Base-by-base conservation (phyloP, 2,113 vertebrate species). In the Picathartes gymnocephalus region DNA sequence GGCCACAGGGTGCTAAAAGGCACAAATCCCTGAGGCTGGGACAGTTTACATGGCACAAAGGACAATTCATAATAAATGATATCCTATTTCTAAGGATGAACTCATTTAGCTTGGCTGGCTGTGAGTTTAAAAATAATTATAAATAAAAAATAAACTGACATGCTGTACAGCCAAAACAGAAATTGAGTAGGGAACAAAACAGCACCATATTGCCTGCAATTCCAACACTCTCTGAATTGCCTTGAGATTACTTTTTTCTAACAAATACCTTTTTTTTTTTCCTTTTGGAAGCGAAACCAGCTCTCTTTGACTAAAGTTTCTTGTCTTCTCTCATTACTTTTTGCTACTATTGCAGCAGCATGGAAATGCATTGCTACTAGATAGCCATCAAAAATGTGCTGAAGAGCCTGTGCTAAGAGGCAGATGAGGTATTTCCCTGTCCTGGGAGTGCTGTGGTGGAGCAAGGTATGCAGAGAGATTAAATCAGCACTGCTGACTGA, bases 61-160 rank as follows among this genome's bases (percentile, higher is more conserved):
- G 40, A 27, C 7, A 60, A 64, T 51, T 74, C 27, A 37, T 44
- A 84, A 68, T 31, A 62, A 84, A 89, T 94, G 24, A n/a, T 23
- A 73, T 13, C n/a, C 37, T 72, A 7, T 85, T 93, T 78, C 77
- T 64, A 68, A 78, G 44, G 17, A 88, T 66, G 14, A 48, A 51
- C 10, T 61, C 53, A 53, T 87, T 73, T 54, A 89, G 16, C 56
- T 62, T 56, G 57, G 11, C 30, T 81, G 30, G 1, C 23, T 85
- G 4, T 71, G 47, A 85, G n/a, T 51, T 80, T 93, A 61, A 85
- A 95, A 92, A 64, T 28, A 85, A 61, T 53, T 84, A 81, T 58
- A 81, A 87, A 95, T 88, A 35, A 89, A 94, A 86, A 93, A 86
- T 81, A 83, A 85, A 78, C 24, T 42, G 27, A 37, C n/a, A 68